A percentile compares a stretch with the other conserved stretches of the same genome.
Evolutionary conservation across 1,140 invertebrate genomes (phyloP).

Genomic region (Bombus superbus): DNA sequence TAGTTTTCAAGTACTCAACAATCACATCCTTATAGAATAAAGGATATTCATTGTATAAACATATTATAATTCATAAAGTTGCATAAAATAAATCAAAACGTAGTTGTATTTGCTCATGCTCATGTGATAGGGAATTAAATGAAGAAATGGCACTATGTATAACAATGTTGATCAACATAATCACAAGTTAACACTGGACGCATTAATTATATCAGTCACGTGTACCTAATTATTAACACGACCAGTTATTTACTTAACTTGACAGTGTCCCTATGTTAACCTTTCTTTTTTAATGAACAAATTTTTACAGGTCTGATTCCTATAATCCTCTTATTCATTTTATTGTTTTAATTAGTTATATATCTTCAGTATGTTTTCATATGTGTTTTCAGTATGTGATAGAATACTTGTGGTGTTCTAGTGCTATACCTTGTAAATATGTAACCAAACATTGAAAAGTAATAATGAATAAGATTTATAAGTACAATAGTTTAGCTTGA

Average conservation of each 20-base stretch:
- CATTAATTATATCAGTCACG: conserved; percentile 53
- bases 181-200: conserved; percentile 40
- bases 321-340: conserved; percentile 33
- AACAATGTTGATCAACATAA: conserved; percentile 41
- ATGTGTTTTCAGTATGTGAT: conserved; percentile 39
- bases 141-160: conserved; percentile 51
- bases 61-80: conserved; percentile 59
- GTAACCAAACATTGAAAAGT: conserved; percentile 59
- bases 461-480: conserved; percentile 63
- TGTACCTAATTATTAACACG: conserved; percentile 37
- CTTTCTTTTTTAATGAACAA: conserved; percentile 19
- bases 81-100: conserved; percentile 61
- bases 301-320: conserved; percentile 47
- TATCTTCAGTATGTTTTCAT: conserved; percentile 27
- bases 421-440: conserved; percentile 61
- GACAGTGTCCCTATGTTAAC: conserved; percentile 6
- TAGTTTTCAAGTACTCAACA: conserved; percentile 37
- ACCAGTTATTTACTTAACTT: conserved; percentile 38
- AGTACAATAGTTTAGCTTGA: conserved; percentile 46
- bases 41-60: conserved; percentile 51
- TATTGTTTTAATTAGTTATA: conserved; percentile 53
- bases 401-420: conserved; percentile 65
- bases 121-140: conserved; percentile 74
- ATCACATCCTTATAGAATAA: conserved; percentile 45
- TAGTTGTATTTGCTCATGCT: conserved; percentile 71